Evolutionary conservation across 2,797 vertebrate species (phyloP), one percentile per base, ranked within the genome.

Genomic region (Acomys russatus): DNA sequence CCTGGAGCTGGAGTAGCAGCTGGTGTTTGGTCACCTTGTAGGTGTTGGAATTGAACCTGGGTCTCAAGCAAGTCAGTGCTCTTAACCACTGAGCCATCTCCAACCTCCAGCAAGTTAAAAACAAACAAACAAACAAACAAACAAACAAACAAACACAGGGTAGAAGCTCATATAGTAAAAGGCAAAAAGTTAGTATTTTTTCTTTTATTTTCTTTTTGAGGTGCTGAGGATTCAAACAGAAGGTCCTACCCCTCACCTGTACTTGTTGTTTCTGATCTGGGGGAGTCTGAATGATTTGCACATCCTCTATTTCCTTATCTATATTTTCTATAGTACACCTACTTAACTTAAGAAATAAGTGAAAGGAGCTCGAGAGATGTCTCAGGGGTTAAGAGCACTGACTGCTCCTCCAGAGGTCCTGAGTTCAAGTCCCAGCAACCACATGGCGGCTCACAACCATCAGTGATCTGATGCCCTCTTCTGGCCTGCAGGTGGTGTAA

Each of bases 271-370:
- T 90, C 88, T 96, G 80, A 94, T n/a, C 63, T 64, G 20, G 77
- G 73, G 20, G 6, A 71, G 83, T 89, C 94, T 10, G 61, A 51
- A 77, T 90, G 59, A 92, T 78, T 78, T 95, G 12, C 0, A 91
- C 3, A 54, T 92, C 51, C 44, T 94, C 92, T 93, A 87, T 90
- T 92, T 95, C 15, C 38, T 97, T 74, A 92, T 44, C 35, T 70
- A 2, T 63, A 94, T 93, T 85, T 94, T 91, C 61, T 89, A 35
- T 78, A 66, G 63, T 33, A 64, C 20, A 66, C 59, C 11, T 7
- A 25, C 5, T 5, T 38, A 63, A 89, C 18, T 54, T 78, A 93
- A 86, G 51, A 78, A 95, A 71, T 70, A 9, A 90, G 49, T 61
- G 44, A 44, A 44, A 44, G 44, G 44, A 4, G 44, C 44, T 44